Conservation (phyloP, 2,797 vertebrate genomes). For the Anas flavirostris region DNA sequence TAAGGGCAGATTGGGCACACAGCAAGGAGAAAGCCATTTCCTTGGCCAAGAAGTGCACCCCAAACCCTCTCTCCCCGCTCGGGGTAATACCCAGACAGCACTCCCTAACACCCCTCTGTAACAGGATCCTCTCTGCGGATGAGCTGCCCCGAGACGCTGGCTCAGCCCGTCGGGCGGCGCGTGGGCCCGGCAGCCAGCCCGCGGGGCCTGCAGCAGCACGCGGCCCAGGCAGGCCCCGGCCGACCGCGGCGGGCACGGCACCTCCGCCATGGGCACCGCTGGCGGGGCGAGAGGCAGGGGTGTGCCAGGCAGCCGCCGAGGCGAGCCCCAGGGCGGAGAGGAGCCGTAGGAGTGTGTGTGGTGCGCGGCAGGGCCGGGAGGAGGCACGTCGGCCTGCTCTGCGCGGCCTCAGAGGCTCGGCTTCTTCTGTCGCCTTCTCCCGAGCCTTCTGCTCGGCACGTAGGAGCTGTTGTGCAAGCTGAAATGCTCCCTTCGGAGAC, state of each 20-base stretch:
- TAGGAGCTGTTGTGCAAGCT: neutral
- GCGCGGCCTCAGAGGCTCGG: neutral
- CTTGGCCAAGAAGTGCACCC: neutral
- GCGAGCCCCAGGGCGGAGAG: neutral
- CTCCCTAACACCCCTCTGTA: conserved; percentile 40
- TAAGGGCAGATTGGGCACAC: neutral
- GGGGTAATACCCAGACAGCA: conserved; percentile 21
- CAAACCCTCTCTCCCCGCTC: conserved; percentile 6
- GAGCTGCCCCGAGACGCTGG: conserved; percentile 11
- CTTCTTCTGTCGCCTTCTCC: accelerated
- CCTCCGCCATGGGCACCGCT: no score
- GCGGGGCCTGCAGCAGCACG: conserved; percentile 21
- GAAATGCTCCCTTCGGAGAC: neutral
- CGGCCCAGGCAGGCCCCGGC: conserved; percentile 16
- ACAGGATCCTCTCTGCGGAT: conserved; percentile 49
- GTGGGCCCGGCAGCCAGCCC: neutral
- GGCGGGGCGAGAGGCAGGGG: neutral
- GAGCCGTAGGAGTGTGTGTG: neutral
- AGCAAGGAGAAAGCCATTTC: neutral
- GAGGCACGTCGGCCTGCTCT: neutral
- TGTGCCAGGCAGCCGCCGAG: neutral
- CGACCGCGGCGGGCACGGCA: neutral
- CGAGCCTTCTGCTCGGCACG: neutral
- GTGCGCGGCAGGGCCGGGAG: no score
- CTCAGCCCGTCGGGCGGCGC: neutral